Evolutionary conservation across 2,113 vertebrate species (phyloP), one percentile per base, ranked within the genome.

Genomic region (Muscicapa adusta): DNA sequence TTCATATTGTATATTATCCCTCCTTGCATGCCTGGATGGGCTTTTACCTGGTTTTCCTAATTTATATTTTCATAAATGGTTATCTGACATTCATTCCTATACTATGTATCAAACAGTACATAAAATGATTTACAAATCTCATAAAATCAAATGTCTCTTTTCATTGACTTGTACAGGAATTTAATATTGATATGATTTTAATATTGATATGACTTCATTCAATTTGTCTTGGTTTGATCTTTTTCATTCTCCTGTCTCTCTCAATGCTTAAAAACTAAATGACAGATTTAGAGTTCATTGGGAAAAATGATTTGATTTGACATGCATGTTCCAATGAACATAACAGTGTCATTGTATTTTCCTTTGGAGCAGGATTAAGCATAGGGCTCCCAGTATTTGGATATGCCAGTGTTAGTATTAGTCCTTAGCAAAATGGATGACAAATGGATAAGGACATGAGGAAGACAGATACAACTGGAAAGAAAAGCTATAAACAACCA

Each of bases 251-350:
- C 18, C 33, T 45, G 31, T 88, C 31, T 70, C 38, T 6, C 36
- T 48, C 56, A 75, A 20, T 38, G 12, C 33, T 31, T 66, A 54
- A 92, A 82, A 75, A 75, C 10, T 73, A 88, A 92, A 58, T 71
- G 96, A 85, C 75, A 94, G 73, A 90, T 96, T 93, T 94, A 94
- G 67, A 88, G 54, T 73, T 88, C 66, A 50, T 17, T 81, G 81
- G 74, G 65, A 43, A 85, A 96, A 97, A 88, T 88, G 9, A 66
- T 96, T 95, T 92, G 57, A 94, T 85, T 92, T 96, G 91, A 96
- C 76, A 94, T 91, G 68, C 2, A 1, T 31, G 23, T 85, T 78
- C 34, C 85, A 95, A 93, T 54, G 86, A 94, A 87, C 79, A 62
- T n/a, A 86, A 89, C 3, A 11, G 28, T 74, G 43, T 84, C 47